phyloP scores from a whole-genome alignment of 1,140 invertebrate genomes.

The Pentalonia nigronervosa region DNA sequence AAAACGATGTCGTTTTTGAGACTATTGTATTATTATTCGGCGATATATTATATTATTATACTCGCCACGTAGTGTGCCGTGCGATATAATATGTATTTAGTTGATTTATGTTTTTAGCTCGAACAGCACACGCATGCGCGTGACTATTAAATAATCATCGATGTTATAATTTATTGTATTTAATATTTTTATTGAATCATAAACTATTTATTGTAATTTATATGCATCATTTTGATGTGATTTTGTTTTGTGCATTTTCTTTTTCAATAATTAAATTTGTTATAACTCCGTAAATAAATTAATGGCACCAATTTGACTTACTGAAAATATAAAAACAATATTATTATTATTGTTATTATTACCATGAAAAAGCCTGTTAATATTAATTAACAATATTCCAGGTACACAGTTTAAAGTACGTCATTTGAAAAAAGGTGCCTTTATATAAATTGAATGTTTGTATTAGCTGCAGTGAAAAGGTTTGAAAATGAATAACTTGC shows the following conservation, averaged over 20 bases:
- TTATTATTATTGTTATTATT: not conserved
- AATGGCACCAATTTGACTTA: not conserved
- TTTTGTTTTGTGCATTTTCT: not conserved
- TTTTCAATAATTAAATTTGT: not conserved
- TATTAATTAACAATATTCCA: not conserved
- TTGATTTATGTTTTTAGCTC: slow-evolving; percentile 4
- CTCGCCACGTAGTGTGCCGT: not conserved
- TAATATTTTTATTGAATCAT: not conserved
- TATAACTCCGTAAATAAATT: not conserved
- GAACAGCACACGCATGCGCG: not conserved
- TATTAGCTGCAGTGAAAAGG: not conserved
- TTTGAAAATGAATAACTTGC: not conserved
- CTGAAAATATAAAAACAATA: not conserved
- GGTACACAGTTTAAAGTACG: not conserved
- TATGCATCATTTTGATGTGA: not conserved
- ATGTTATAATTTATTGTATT: not conserved
- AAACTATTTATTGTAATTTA: not conserved
- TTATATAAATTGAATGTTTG: not conserved
- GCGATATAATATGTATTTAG: not conserved
- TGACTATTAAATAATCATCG: not conserved
- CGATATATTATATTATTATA: not conserved
- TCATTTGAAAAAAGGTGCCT: not conserved
- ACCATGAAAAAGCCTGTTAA: not conserved
- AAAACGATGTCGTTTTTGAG: not conserved
- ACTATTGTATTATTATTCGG: slow-evolving; percentile 7